These are phyloP conservation scores for Tragelaphus scriptus DNA, from an alignment of 2,113 vertebrate genomes.

Conservation along the genomic window DNA sequence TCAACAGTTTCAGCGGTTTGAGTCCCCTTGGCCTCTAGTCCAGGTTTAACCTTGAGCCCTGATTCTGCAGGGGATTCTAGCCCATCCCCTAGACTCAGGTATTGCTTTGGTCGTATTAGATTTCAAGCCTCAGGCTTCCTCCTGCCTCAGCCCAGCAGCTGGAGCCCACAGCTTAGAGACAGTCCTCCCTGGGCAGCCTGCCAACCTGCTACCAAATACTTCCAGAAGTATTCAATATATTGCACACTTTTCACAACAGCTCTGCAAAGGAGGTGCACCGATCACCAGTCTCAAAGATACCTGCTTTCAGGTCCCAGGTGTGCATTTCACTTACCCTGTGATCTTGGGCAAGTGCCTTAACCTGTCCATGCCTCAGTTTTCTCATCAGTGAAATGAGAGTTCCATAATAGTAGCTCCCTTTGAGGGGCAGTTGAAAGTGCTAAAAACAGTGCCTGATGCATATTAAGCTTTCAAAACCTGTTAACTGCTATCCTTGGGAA, in stretches of 20 bases:
- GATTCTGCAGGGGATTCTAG: background rate
- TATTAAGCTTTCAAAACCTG: background rate
- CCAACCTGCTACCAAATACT: background rate
- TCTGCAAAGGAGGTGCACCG: background rate
- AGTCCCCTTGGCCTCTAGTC: background rate
- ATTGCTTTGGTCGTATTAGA: background rate
- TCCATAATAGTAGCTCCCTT: background rate
- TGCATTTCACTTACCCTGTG: background rate
- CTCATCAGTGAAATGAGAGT: slow-evolving; percentile 19
- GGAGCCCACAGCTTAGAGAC: background rate
- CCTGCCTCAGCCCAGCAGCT: background rate
- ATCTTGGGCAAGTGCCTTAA: background rate
- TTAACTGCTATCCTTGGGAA: slow-evolving; percentile 3
- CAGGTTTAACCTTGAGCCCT: background rate
- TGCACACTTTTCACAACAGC: background rate
- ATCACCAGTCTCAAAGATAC: background rate
- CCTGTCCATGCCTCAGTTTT: background rate
- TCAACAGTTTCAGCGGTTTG: background rate
- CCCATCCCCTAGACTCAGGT: background rate
- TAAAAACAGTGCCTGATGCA: background rate
- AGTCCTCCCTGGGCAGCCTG: background rate
- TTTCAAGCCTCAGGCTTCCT: background rate
- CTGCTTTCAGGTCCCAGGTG: background rate
- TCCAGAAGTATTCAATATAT: background rate
- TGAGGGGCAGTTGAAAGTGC: background rate